phyloP scores from a whole-genome alignment of 2,888 invertebrate genomes.

The Acanthosepion pharaonis region DNA sequence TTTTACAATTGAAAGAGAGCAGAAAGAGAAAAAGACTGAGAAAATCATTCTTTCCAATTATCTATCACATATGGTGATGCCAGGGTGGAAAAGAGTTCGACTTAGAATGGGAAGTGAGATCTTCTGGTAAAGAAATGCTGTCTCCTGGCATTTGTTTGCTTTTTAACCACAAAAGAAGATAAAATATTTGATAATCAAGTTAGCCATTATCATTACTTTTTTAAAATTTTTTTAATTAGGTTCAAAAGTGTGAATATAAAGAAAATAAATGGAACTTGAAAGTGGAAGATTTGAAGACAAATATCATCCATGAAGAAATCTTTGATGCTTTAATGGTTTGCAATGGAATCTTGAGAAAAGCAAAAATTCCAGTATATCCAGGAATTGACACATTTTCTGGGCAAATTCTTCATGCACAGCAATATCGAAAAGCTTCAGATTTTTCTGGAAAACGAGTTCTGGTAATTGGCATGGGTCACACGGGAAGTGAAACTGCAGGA shows the following conservation, averaged over 20 bases:
- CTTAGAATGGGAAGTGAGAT: no score
- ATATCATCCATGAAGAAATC: slow-evolving; percentile 51
- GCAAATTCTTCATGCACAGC: slow-evolving; percentile 65
- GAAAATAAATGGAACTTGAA: not conserved
- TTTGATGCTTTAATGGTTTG: slow-evolving; percentile 71
- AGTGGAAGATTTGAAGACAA: not conserved
- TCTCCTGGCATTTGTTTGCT: no score
- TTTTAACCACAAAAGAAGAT: not conserved
- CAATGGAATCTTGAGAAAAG: slow-evolving; percentile 67
- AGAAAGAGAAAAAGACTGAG: no score
- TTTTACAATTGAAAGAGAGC: no score
- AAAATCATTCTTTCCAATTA: no score
- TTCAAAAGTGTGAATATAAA: not conserved
- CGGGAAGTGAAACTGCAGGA: slow-evolving; percentile 75
- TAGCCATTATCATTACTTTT: no score
- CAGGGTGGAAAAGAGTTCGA: no score
- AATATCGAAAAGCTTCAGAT: slow-evolving; percentile 63
- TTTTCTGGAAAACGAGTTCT: slow-evolving; percentile 73
- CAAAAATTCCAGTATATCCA: slow-evolving; percentile 59
- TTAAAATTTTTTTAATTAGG: no score
- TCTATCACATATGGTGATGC: no score
- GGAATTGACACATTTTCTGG: slow-evolving; percentile 65
- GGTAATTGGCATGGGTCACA: slow-evolving; percentile 77
- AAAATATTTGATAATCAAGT: no score
- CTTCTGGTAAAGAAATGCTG: no score